phyloP scores from a whole-genome alignment of 1,140 invertebrate genomes.

The Papilio polytes region DNA sequence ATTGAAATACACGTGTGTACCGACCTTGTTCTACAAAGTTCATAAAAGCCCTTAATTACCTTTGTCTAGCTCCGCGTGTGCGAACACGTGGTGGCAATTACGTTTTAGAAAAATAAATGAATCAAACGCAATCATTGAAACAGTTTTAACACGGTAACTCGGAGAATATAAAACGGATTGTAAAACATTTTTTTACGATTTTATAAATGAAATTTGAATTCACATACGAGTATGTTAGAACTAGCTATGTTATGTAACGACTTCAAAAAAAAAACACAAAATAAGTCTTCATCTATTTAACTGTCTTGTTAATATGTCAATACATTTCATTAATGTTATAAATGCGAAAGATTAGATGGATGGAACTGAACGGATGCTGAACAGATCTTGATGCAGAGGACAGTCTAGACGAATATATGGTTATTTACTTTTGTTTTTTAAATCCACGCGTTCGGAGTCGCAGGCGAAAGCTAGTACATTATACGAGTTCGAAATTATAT shows the following conservation, averaged over 20 bases:
- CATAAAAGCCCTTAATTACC: constrained; percentile 63
- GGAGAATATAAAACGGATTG: constrained; percentile 30
- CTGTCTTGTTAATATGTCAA: no score
- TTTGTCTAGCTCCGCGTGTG: constrained; percentile 57
- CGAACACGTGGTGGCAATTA: constrained; percentile 59
- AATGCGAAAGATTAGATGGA: no score
- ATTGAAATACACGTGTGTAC: constrained; percentile 56
- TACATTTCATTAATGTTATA: no score
- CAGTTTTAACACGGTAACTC: constrained; percentile 34
- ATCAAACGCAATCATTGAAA: constrained; percentile 40
- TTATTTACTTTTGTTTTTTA: no score
- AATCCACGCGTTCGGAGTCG: no score
- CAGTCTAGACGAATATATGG: no score
- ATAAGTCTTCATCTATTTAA: no score
- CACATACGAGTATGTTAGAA: not conserved
- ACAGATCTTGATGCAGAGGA: no score
- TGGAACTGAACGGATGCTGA: no score
- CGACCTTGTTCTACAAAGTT: constrained; percentile 60
- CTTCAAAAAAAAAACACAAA: not conserved
- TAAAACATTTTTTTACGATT: constrained; percentile 35
- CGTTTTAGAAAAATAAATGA: constrained; percentile 44
- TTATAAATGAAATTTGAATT: constrained; percentile 31
- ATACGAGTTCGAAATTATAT: no score
- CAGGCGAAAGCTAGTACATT: no score
- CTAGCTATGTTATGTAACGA: not conserved